phyloP scores from a whole-genome alignment of 2,888 invertebrate species.

The Pristionchus fissidentatus region DNA sequence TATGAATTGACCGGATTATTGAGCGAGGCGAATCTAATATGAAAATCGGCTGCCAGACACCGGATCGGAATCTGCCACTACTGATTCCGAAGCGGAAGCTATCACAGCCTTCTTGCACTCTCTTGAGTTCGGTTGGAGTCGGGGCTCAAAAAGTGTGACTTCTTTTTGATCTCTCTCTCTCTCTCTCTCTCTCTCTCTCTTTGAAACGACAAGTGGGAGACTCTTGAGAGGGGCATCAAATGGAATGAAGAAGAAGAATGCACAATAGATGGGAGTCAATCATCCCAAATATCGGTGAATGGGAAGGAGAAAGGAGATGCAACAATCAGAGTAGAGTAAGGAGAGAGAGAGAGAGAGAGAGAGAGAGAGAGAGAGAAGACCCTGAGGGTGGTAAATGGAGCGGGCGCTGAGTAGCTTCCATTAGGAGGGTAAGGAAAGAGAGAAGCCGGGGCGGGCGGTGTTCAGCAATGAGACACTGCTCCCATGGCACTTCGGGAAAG shows the following conservation, averaged over 20 bases:
- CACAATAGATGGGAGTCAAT: neutral
- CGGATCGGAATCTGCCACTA: too few relatives aligned
- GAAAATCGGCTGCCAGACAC: too few relatives aligned
- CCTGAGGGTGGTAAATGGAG: conserved; percentile 4
- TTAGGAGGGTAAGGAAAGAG: conserved; percentile 15
- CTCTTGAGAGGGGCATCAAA: conserved; percentile 2
- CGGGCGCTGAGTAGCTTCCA: conserved; percentile 15
- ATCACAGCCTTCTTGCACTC: too few relatives aligned
- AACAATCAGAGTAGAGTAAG: neutral
- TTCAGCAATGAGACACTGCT: too few relatives aligned
- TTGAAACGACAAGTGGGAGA: conserved; percentile 33
- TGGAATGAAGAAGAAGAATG: too few relatives aligned
- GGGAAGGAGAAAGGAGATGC: conserved; percentile 1
- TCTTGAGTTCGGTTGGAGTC: too few relatives aligned
- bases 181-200: neutral
- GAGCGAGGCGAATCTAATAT: too few relatives aligned
- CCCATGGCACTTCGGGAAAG: conserved; percentile 34
- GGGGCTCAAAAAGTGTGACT: too few relatives aligned
- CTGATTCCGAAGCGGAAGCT: too few relatives aligned
- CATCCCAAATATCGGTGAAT: conserved; percentile 12
- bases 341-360: conserved; percentile 2
- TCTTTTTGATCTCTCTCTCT: too few relatives aligned
- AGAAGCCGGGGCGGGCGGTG: too few relatives aligned
- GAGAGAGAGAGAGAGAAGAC: neutral
- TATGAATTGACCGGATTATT: too few relatives aligned